Percentiles rank a stretch among this genome's conserved stretches.
These are phyloP conservation scores for Charina bottae DNA, from an alignment of 2,113 vertebrate genomes.

Conservation along the genomic window DNA sequence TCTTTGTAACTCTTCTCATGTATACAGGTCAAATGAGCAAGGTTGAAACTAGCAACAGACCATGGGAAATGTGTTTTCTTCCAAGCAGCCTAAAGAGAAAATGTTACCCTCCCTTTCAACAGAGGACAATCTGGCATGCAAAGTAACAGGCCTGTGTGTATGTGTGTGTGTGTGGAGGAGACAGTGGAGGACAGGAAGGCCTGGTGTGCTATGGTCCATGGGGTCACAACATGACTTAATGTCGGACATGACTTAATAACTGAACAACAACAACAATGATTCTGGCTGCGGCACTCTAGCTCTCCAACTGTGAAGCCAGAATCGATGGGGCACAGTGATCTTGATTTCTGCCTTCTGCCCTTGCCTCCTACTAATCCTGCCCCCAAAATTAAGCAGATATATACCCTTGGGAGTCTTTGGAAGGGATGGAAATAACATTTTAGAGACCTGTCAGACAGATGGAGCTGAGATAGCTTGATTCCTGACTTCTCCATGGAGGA, in stretches of 20 bases:
- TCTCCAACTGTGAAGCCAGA: slow-evolving; percentile 8
- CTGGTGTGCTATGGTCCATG: too few relatives aligned
- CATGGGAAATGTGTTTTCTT: not conserved
- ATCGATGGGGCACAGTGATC: not conserved
- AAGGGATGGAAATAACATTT: slow-evolving; percentile 21
- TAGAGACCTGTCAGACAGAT: not conserved
- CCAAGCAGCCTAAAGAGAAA: not conserved
- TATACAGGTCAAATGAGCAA: not conserved
- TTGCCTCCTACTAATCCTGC: slow-evolving; percentile 10
- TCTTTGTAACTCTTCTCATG: not conserved
- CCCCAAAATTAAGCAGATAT: not conserved
- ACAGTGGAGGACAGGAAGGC: too few relatives aligned
- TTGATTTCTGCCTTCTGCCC: not conserved
- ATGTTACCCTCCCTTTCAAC: not conserved
- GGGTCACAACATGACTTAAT: too few relatives aligned
- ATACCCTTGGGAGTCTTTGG: not conserved
- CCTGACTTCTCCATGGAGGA: not conserved
- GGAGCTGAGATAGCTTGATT: slow-evolving; percentile 33
- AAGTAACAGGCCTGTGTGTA: not conserved
- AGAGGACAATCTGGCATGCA: not conserved
- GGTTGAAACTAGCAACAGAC: not conserved
- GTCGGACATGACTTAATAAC: too few relatives aligned
- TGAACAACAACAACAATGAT: too few relatives aligned
- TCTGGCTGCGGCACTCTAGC: too few relatives aligned
- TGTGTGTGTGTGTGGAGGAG: not conserved